phyloP scores from a whole-genome alignment of 2,797 vertebrate species.

The Poecilia wingei region DNA sequence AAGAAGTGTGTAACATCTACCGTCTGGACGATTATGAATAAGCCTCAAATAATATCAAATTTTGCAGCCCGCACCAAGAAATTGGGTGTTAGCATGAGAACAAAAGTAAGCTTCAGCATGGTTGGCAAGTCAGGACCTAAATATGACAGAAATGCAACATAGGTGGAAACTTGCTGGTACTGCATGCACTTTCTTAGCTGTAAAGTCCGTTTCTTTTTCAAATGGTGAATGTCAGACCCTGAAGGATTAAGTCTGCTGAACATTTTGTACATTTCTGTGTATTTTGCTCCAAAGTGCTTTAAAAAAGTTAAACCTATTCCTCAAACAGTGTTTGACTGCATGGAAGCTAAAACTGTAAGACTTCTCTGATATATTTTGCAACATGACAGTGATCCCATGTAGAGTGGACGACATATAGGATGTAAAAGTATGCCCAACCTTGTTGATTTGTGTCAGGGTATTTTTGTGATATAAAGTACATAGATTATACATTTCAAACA shows the following conservation, averaged over 20 bases:
- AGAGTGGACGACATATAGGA: not conserved
- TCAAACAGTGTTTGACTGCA: not conserved
- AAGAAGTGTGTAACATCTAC: slow-evolving; percentile 76
- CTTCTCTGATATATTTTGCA: not conserved
- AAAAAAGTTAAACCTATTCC: not conserved
- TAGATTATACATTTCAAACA: not conserved
- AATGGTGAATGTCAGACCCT: not conserved
- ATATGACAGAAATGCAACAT: slow-evolving; percentile 69
- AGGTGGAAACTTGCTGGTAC: slow-evolving; percentile 65
- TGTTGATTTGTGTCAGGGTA: not conserved
- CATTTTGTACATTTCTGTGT: slow-evolving; percentile 1
- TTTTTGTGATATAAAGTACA: not conserved
- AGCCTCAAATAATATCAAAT: slow-evolving; percentile 78
- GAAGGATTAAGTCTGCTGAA: not conserved
- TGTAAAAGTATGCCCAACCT: not conserved
- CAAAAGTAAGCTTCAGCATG: slow-evolving; percentile 54
- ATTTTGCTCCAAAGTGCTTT: not conserved
- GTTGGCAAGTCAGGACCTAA: slow-evolving; percentile 44
- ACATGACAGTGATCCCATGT: not conserved
- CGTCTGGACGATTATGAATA: slow-evolving; percentile 78
- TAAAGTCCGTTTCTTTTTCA: slow-evolving; percentile 5
- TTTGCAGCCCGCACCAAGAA: slow-evolving; percentile 67
- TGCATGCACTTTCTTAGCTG: slow-evolving; percentile 38
- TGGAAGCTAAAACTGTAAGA: not conserved
- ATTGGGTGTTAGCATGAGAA: slow-evolving; percentile 63